Percentiles rank a stretch among this genome's conserved stretches.
These are phyloP conservation scores for Zeugodacus cucurbitae DNA, from an alignment of 1,140 invertebrate genomes.

Conservation along the genomic window DNA sequence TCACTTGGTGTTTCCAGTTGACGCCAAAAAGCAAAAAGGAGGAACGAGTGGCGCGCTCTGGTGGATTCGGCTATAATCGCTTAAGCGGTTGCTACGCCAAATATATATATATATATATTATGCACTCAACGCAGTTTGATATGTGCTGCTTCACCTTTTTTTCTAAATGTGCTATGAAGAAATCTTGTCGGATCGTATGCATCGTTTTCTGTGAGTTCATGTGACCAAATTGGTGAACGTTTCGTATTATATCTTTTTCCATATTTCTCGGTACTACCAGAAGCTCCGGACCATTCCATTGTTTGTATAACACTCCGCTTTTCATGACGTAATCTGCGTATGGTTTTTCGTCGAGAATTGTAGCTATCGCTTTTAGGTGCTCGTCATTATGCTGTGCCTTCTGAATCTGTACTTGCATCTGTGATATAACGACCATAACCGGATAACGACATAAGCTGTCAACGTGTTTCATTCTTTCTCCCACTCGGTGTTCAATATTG, in stretches of 20 bases:
- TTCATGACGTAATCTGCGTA: constrained; percentile 39
- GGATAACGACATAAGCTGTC: constrained; percentile 61
- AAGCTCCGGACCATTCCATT: constrained; percentile 43
- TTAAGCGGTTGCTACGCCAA: too few relatives aligned
- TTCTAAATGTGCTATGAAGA: too few relatives aligned
- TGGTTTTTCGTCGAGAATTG: neutral
- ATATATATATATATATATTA: too few relatives aligned
- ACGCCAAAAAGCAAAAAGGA: too few relatives aligned
- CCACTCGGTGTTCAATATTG: constrained; percentile 58
- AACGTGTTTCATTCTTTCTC: constrained; percentile 63
- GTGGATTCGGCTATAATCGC: too few relatives aligned
- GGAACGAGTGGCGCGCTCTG: too few relatives aligned
- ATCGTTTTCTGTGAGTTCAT: constrained; percentile 63
- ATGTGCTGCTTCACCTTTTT: constrained; percentile 57
- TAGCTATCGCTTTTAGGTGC: neutral
- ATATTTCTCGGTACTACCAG: constrained; percentile 56
- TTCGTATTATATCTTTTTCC: constrained; percentile 54
- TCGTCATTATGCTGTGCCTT: too few relatives aligned
- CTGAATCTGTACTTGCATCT: neutral
- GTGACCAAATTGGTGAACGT: constrained; percentile 60
- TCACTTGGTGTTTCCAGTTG: too few relatives aligned
- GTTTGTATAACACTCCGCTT: constrained; percentile 52
- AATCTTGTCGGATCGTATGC: constrained; percentile 56
- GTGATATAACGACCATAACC: neutral
- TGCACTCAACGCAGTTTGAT: constrained; percentile 57